Conservation (phyloP, 2,888 invertebrate genomes). For the Leptogaster cylindrica region DNA sequence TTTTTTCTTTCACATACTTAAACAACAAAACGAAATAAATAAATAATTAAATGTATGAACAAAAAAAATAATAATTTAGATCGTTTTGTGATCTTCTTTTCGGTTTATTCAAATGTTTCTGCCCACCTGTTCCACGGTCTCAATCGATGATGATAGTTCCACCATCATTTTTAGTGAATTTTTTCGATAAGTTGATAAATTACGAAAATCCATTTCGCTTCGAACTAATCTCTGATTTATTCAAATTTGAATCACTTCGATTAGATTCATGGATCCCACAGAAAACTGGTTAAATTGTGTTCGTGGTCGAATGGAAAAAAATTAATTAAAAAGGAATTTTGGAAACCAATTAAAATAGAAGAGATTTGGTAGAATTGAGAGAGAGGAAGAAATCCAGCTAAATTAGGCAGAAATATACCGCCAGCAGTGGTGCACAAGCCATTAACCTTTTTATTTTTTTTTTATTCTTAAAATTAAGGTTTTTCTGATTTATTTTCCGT, state of each 20-base stretch:
- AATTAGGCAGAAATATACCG: conserved; percentile 34
- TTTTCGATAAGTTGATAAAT: conserved; percentile 21
- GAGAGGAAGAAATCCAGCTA: conserved; percentile 20
- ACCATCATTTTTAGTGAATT: conserved; percentile 21
- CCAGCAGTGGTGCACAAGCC: conserved; percentile 32
- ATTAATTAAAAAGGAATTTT: conserved; percentile 40
- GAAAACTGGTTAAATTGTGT: conserved; percentile 33
- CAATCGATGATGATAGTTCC: conserved; percentile 26
- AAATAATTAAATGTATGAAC: too few species aligned
- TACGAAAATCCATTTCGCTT: conserved; percentile 35
- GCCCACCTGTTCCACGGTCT: conserved; percentile 19
- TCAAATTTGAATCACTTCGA: conserved; percentile 18
- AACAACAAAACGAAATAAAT: too few species aligned
- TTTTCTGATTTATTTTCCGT: too few species aligned
- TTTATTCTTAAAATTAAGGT: too few species aligned
- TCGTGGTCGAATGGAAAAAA: conserved; percentile 24
- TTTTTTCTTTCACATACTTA: too few species aligned
- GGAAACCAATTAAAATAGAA: conserved; percentile 42
- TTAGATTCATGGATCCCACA: conserved; percentile 11
- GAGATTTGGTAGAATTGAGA: conserved; percentile 29
- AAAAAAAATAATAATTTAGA: too few species aligned
- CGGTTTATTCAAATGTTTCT: too few species aligned
- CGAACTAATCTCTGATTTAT: conserved; percentile 38
- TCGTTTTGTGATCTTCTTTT: too few species aligned
- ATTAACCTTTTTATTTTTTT: conserved; percentile 32